phyloP scores from a whole-genome alignment of 2,113 vertebrate genomes.

The Nothobranchius furzeri region DNA sequence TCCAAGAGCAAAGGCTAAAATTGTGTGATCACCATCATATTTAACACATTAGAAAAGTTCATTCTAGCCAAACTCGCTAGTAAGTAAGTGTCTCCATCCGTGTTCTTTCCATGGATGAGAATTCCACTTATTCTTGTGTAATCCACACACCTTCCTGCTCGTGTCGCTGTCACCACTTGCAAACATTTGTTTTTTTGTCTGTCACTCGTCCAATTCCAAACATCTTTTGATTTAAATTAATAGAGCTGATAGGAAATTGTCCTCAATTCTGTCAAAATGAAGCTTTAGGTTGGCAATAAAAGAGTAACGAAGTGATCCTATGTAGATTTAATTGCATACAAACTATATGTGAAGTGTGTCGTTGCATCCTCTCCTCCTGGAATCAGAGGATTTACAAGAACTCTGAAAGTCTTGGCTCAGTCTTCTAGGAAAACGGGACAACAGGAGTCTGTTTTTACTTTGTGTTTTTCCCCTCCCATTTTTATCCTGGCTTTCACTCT shows the following conservation, averaged over 20 bases:
- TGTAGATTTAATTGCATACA: no score
- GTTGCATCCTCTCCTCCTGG: slow-evolving; percentile 29
- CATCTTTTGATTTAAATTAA: slow-evolving; percentile 31
- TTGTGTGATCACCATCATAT: not conserved
- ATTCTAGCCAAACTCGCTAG: not conserved
- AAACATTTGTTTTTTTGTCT: slow-evolving; percentile 25
- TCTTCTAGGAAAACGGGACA: slow-evolving; percentile 62
- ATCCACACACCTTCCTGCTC: slow-evolving; percentile 10
- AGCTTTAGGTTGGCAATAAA: not conserved
- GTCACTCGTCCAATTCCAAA: slow-evolving; percentile 1
- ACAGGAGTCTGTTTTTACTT: slow-evolving; percentile 59
- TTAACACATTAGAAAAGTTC: not conserved
- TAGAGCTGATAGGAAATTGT: slow-evolving; percentile 3
- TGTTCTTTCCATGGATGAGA: not conserved
- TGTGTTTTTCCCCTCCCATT: slow-evolving; percentile 11
- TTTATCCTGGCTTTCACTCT: slow-evolving; percentile 27
- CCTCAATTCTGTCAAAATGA: not conserved
- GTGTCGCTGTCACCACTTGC: slow-evolving; percentile 23
- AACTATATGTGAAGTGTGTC: slow-evolving; percentile 10
- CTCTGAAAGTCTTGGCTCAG: slow-evolving; percentile 51
- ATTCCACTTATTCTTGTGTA: slow-evolving; percentile 24
- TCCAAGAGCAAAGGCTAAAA: not conserved
- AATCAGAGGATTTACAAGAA: slow-evolving; percentile 62
- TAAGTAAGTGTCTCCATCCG: not conserved
- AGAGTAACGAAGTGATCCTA: not conserved